Conservation (phyloP, 2,888 invertebrate genomes). For the Aricia artaxerxes region DNA sequence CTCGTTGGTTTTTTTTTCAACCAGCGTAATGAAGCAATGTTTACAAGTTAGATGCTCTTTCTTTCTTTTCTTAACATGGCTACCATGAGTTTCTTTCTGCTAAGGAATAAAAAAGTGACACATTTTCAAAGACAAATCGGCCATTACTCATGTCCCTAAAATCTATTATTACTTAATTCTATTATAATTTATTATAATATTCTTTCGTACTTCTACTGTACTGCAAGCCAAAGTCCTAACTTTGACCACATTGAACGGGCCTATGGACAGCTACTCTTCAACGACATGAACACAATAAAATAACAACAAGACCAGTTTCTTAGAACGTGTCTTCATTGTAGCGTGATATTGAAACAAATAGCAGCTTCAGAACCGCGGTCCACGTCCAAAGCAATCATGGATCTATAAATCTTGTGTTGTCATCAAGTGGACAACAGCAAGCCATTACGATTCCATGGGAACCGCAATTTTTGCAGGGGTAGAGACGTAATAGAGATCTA, state of each 20-base stretch:
- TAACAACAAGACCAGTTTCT: slow-evolving; percentile 6
- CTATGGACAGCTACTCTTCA: too few species aligned
- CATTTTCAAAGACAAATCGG: too few species aligned
- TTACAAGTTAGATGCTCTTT: background rate
- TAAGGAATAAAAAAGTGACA: too few species aligned
- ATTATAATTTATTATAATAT: too few species aligned
- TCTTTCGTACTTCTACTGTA: too few species aligned
- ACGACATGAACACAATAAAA: background rate
- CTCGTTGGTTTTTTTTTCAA: slow-evolving; percentile 14
- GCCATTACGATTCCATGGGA: background rate
- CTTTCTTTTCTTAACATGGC: too few species aligned
- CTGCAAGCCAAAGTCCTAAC: too few species aligned
- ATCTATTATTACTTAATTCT: too few species aligned
- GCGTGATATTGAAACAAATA: slow-evolving; percentile 67
- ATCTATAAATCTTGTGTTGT: slow-evolving; percentile 60
- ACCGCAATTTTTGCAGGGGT: background rate
- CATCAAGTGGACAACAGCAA: slow-evolving; percentile 40
- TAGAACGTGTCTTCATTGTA: slow-evolving; percentile 50
- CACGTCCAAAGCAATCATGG: slow-evolving; percentile 55
- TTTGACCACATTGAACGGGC: too few species aligned
- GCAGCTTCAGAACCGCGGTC: slow-evolving; percentile 46
- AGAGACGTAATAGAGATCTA: too few species aligned
- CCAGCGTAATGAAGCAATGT: background rate
- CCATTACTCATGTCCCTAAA: too few species aligned
- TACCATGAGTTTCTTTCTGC: too few species aligned